Conservation (phyloP, 2,888 invertebrate species). For the Zygaena filipendulae region DNA sequence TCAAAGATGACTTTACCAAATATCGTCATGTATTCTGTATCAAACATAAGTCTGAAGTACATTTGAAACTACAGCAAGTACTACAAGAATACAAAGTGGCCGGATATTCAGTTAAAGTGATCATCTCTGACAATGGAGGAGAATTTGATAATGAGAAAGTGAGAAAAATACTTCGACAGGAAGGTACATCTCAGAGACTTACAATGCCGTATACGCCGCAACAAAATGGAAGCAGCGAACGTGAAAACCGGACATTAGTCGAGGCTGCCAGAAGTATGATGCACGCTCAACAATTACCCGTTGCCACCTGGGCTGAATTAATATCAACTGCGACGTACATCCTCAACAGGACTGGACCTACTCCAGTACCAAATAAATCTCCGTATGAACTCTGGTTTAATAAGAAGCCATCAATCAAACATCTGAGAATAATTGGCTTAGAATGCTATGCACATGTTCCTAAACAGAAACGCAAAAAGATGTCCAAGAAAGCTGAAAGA, state of each 20-base stretch:
- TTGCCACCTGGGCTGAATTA: slow-evolving; percentile 12
- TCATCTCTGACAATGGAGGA: not conserved
- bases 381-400: slow-evolving; percentile 22
- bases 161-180: not conserved
- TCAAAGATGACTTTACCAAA: too few relatives aligned
- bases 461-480: slow-evolving; percentile 11
- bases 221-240: slow-evolving; percentile 20
- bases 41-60: too few relatives aligned
- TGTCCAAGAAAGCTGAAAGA: slow-evolving; percentile 12
- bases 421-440: slow-evolving; percentile 10
- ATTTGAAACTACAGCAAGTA: too few relatives aligned
- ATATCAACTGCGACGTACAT: slow-evolving; percentile 9
- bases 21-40: too few relatives aligned
- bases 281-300: slow-evolving; percentile 8
- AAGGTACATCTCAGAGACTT: slow-evolving; percentile 11
- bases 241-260: slow-evolving; percentile 16
- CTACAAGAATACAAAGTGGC: too few relatives aligned
- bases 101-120: slow-evolving; percentile 1
- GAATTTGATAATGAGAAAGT: not conserved
- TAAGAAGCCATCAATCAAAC: slow-evolving; percentile 14
- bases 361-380: slow-evolving; percentile 12
- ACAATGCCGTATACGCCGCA: slow-evolving; percentile 19
- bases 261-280: slow-evolving; percentile 14
- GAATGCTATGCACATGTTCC: slow-evolving; percentile 13
- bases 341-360: not conserved